Evolutionary conservation across 2,797 vertebrate species (phyloP), one percentile per base, ranked within the genome.

Genomic region (Microctenopoma steveboyesi): DNA sequence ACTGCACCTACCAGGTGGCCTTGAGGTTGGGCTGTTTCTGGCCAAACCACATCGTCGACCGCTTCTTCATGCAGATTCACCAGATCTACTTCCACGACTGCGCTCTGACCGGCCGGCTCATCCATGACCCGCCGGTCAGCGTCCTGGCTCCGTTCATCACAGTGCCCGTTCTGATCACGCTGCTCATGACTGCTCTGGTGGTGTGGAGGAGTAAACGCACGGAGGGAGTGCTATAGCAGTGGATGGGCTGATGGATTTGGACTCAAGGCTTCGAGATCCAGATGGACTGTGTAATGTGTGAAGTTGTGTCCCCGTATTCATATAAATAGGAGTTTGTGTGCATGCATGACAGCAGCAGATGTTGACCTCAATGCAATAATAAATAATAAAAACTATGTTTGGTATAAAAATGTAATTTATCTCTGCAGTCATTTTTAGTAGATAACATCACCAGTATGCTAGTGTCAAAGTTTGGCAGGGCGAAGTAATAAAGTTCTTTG

Each of bases 121-220:
- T 95, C 56, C 90, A 56, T 0, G 96, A 97, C 88, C 96, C 96
- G 0, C 94, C 96, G 0, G 61, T 84, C 54, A 25, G 77, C 46
- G 2, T 97, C 59, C 93, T 98, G 0, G 95, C 92, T 28, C 94
- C 95, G 3, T 95, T 98, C 87, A 94, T 97, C 12, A 78, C 89
- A 1, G 83, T 95, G 66, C 96, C 96, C 0, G 65, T 96, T 7
- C 83, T 96, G 2, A 57, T 95, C 81, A 96, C 96, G 0, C 81
- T 97, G 72, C 91, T 97, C 4, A 90, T 96, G 92, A 96, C 95
- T 0, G 92, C 84, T 0, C 85, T 97, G 30, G 95, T 97, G 69
- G 96, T 95, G 72, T 98, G 96, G 95, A 90, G 95, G 71, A 96
- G 95, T 86, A 95, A 96, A 75, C 92, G 77, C 76, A 92, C 94